phyloP scores from a whole-genome alignment of 2,888 invertebrate species.

The Orthonevra nobilis region DNA sequence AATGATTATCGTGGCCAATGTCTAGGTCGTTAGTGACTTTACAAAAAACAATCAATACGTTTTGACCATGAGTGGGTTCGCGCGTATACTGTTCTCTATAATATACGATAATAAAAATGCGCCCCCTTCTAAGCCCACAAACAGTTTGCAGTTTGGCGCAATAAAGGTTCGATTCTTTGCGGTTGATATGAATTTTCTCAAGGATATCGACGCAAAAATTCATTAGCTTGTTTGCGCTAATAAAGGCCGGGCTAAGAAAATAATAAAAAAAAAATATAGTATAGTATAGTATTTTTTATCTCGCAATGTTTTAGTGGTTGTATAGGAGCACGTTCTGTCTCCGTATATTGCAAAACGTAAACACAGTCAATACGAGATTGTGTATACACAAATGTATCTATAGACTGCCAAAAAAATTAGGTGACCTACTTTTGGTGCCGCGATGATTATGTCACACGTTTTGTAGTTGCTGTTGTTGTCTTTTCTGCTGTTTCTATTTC shows the following conservation, averaged over 20 bases:
- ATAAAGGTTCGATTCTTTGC: no score
- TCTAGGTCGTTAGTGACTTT: constrained; percentile 63
- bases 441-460: constrained; percentile 65
- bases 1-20: constrained; percentile 70
- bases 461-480: constrained; percentile 1
- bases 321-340: constrained; percentile 1
- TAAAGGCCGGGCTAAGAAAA: no score
- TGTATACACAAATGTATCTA: constrained; percentile 39
- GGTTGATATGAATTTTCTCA: no score
- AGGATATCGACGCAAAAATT: no score
- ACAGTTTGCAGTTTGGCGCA: no score
- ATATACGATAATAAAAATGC: no score
- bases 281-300: constrained; percentile 20
- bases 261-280: no score
- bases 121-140: no score
- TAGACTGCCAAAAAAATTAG: constrained; percentile 67
- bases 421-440: constrained; percentile 67
- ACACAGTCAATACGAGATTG: constrained; percentile 31
- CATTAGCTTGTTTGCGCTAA: no score
- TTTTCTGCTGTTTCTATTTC: neutral
- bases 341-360: constrained; percentile 46
- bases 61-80: constrained; percentile 65
- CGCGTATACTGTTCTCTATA: constrained; percentile 37
- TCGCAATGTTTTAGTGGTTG: constrained; percentile 1
- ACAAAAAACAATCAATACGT: constrained; percentile 65